Base-by-base conservation (phyloP, 1,140 invertebrate genomes). In the Hyles euphorbiae region DNA sequence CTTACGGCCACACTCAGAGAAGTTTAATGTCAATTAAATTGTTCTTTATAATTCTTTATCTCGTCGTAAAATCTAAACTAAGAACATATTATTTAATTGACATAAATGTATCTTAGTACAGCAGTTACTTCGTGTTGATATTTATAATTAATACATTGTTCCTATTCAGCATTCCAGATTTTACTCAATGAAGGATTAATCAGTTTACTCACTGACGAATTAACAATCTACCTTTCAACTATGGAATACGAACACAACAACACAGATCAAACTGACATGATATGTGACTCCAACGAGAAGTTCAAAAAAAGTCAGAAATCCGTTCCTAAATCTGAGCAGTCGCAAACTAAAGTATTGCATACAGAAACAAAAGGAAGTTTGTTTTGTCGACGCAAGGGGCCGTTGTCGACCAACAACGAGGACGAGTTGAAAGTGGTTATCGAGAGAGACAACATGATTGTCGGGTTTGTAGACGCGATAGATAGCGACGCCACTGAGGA, bases 401-500 rank as follows among this genome's bases (percentile, higher is more conserved):
- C 65, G 50, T 55, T 76, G 12, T 40, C 56, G 3, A 68, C 67
- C 34, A 75, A 81, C 49, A 79, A 69, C 45, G 76, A 74, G 36
- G 83, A 88, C 71, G 78, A 86, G 55, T 65, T 81, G 43, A 86
- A 86, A 61, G 75, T 88, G 32, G 76, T 84, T 1, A 87, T 89
- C 64, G 84, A 89, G 70, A 83, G 87, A 53, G 87, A 88, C 53
- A 88, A 87, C 59, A 87, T 88, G 84, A 84, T 87, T 40, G 80
- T 87, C 8, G 81, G 81, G 0, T 87, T 88, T 63, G 68, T 82
- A 12, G 84, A 88, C 61, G 74, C 78, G 5, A 65, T 81, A 3
- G 81, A 81, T 33, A 88, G 83, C 53, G 86, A 86, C 46, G 71
- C 67, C 1, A 74, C 72, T 9, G 77, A 81, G 7, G 77, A 84